These are phyloP conservation scores for Gyps fulvus DNA, from an alignment of 2,113 vertebrate species.

Conservation along the genomic window DNA sequence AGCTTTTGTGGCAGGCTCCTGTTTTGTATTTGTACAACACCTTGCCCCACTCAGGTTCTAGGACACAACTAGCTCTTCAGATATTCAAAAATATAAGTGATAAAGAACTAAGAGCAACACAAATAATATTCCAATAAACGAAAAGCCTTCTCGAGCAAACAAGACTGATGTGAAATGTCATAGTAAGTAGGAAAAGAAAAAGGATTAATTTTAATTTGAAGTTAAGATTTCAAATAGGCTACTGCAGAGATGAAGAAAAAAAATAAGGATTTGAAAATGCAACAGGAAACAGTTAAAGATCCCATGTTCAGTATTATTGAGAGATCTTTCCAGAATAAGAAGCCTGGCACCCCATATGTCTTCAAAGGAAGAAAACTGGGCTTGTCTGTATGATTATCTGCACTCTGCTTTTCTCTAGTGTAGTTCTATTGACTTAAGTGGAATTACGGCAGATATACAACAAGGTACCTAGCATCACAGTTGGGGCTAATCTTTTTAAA, in stretches of 20 bases:
- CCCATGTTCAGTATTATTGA: background rate
- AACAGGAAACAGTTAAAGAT: background rate
- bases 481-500: constrained; percentile 30
- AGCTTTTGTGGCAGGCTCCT: background rate
- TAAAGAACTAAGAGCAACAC: background rate
- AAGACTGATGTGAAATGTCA: background rate
- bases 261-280: background rate
- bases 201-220: background rate
- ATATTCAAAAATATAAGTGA: background rate
- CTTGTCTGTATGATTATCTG: background rate
- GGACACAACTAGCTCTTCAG: background rate
- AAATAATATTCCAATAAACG: background rate
- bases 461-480: background rate
- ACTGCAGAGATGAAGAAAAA: background rate
- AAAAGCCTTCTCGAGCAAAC: background rate
- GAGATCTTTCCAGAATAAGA: background rate
- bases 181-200: background rate
- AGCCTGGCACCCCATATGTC: background rate
- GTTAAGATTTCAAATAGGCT: background rate
- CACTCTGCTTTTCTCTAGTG: background rate
- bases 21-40: background rate
- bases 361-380: background rate
- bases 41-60: background rate
- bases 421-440: background rate
- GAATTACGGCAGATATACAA: background rate